Percentiles rank a stretch among this genome's conserved stretches.
These are phyloP conservation scores for Drosophila ustulata DNA, from an alignment of 2,888 invertebrate genomes.

Conservation along the genomic window DNA sequence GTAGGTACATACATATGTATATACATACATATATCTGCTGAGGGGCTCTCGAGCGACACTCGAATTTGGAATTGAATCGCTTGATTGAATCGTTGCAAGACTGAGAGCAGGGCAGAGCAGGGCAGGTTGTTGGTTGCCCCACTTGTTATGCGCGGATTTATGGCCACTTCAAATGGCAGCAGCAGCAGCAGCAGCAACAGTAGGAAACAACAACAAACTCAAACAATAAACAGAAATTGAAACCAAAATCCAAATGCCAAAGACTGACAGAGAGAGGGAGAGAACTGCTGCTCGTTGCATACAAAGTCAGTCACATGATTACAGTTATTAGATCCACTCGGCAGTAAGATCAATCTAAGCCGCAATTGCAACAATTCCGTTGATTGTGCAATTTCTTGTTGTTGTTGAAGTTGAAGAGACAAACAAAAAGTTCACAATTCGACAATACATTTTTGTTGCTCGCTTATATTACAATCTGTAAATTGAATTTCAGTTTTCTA, in stretches of 20 bases:
- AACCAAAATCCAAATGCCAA: conserved; percentile 20
- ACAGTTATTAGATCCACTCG: conserved; percentile 14
- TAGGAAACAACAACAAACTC: conserved; percentile 7
- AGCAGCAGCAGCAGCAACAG: conserved; percentile 8
- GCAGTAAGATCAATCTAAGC: conserved; percentile 10
- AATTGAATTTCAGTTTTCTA: background rate
- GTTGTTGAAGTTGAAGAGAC: conserved; percentile 9
- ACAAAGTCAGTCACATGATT: conserved; percentile 12
- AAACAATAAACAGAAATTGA: conserved; percentile 6
- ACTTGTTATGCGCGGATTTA: conserved; percentile 20
- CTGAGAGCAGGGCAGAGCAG: background rate
- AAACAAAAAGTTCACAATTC: conserved; percentile 1
- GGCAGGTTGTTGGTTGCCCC: conserved; percentile 4
- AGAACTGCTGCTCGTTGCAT: background rate
- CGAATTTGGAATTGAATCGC: conserved; percentile 6
- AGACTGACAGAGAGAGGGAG: background rate
- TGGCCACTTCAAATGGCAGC: conserved; percentile 27
- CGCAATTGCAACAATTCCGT: conserved; percentile 9
- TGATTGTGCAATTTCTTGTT: conserved; percentile 12
- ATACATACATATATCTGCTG: too few species aligned
- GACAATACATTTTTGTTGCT: background rate
- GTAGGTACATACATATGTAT: too few species aligned
- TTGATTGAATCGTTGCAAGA: conserved; percentile 20
- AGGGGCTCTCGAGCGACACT: conserved; percentile 12
- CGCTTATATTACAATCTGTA: background rate